Percentiles rank a stretch among this genome's conserved stretches.
phyloP scores from a whole-genome alignment of 2,797 vertebrate genomes.

The Rhinichthys osculus region DNA sequence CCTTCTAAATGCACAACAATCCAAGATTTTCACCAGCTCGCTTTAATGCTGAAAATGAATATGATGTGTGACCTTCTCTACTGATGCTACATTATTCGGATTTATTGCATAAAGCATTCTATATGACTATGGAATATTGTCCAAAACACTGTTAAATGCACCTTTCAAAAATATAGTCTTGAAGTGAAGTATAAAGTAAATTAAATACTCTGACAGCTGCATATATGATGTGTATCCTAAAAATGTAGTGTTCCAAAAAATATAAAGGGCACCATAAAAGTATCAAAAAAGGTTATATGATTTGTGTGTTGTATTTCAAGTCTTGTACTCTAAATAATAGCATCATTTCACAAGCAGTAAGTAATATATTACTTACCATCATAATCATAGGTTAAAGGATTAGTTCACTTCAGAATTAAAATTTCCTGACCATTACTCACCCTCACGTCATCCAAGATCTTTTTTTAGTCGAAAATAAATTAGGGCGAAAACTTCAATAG shows the following conservation, averaged over 20 bases:
- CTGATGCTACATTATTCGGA: background rate
- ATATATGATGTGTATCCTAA: background rate
- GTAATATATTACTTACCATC: background rate
- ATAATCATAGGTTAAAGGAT: background rate
- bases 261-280: background rate
- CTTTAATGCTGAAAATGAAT: background rate
- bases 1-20: constrained; percentile 15
- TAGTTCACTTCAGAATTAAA: too few species aligned
- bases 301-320: background rate
- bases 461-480: too few species aligned
- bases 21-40: background rate
- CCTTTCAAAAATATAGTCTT: background rate
- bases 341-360: background rate
- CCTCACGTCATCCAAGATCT: too few species aligned
- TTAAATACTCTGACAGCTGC: background rate
- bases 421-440: too few species aligned
- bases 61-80: background rate
- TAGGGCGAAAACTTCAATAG: too few species aligned
- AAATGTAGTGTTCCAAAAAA: background rate
- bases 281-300: background rate
- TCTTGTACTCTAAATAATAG: background rate
- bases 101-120: constrained; percentile 3
- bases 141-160: background rate
- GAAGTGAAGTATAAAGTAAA: background rate
- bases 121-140: background rate